Conservation (phyloP, 2,113 vertebrate genomes). For the Oryctolagus cuniculus region mOryCun1.1 NC_091435.1:129221001-129221500, state of each 20-base stretch:
- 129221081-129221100: not conserved
- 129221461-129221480: not conserved
- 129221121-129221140: not conserved
- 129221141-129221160: not conserved
- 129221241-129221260: not conserved
- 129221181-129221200: not conserved
- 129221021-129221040: not conserved
- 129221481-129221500: not conserved
- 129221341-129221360: not conserved
- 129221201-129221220: not conserved
- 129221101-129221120: not conserved
- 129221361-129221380: not conserved
- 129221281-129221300: not conserved
- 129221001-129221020: not conserved
- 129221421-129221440: not conserved
- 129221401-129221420: not conserved
- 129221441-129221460: not conserved
- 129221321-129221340: not conserved
- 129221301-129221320: not conserved
- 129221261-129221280: not conserved
- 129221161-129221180: not conserved
- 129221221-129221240: not conserved
- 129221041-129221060: not conserved
- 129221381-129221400: not conserved
- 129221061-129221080: not conserved